Evolutionary conservation across 2,113 vertebrate species (phyloP).

Genomic region (Melanerpes aurifrons): DNA sequence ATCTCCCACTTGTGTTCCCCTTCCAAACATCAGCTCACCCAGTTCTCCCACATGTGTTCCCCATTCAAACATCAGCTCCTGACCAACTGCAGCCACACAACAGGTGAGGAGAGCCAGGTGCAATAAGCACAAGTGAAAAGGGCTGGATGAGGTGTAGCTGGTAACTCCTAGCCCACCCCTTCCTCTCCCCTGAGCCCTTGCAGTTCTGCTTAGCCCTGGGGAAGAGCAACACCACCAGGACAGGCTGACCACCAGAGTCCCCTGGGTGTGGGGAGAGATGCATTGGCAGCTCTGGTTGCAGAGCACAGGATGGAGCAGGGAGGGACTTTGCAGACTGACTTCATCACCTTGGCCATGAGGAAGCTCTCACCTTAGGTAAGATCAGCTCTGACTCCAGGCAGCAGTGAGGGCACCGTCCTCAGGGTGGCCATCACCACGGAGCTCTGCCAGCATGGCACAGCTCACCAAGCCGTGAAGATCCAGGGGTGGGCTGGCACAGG

Average conservation of each 20-base stretch:
- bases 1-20: no score
- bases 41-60: not conserved
- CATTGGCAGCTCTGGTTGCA: not conserved
- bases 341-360: rapidly evolving
- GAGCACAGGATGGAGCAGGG: rapidly evolving
- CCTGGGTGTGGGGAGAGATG: rapidly evolving
- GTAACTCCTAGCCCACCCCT: rapidly evolving
- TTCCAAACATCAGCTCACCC: not conserved
- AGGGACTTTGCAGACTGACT: rapidly evolving
- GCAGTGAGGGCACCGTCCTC: not conserved
- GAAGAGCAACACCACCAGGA: not conserved
- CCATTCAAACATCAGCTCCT: rapidly evolving
- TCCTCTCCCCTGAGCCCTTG: not conserved
- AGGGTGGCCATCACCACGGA: not conserved
- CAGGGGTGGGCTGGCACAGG: rapidly evolving
- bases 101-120: not conserved
- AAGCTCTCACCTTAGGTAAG: not conserved
- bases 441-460: rapidly evolving
- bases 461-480: rapidly evolving
- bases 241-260: rapidly evolving
- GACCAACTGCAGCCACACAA: no score
- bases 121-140: rapidly evolving
- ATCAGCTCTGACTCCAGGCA: not conserved
- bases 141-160: not conserved
- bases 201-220: rapidly evolving